Evolutionary conservation across 92 coral and sea anemone species (phyloP).

Genomic region (Heliopora coerulea): DNA sequence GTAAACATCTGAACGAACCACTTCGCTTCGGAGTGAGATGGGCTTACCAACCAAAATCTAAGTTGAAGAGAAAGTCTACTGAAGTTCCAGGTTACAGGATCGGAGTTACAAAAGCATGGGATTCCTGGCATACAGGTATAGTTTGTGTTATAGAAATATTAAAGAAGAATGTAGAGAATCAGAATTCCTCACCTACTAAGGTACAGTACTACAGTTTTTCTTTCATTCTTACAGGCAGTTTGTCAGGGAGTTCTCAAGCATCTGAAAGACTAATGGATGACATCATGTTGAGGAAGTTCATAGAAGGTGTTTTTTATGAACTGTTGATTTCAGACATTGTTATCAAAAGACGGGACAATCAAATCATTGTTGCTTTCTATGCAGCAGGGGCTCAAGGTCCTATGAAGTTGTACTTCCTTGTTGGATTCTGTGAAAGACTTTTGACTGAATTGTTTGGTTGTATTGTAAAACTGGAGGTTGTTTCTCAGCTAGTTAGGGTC

Average conservation of each 20-base stretch:
- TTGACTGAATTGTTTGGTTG: constrained; percentile 77
- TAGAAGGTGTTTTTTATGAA: constrained; percentile 92
- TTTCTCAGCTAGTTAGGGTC: constrained; percentile 25
- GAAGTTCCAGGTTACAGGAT: constrained; percentile 88
- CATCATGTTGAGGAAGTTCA: constrained; percentile 85
- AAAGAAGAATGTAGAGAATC: no score
- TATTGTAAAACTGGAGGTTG: constrained; percentile 76
- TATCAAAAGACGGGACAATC: constrained; percentile 86
- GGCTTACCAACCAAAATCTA: constrained; percentile 74
- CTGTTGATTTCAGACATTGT: constrained; percentile 79
- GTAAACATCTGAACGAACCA: neutral
- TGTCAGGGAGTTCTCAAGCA: constrained; percentile 87
- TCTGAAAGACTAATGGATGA: constrained; percentile 93
- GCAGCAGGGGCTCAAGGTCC: constrained; percentile 59
- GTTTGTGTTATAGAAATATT: no score
- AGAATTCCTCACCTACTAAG: no score
- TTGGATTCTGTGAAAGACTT: constrained; percentile 84
- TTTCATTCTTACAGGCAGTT: constrained; percentile 58
- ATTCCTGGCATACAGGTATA: constrained; percentile 95
- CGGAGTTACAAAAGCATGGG: constrained; percentile 91
- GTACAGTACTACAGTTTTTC: no score
- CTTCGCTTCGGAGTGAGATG: constrained; percentile 56
- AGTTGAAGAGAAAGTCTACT: constrained; percentile 54
- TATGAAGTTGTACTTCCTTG: constrained; percentile 78
- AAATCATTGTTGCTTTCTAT: constrained; percentile 69